Evolutionary conservation across 2,113 vertebrate species (phyloP), one percentile per base, ranked within the genome.

Genomic region (Colistium nudipinnis): DNA sequence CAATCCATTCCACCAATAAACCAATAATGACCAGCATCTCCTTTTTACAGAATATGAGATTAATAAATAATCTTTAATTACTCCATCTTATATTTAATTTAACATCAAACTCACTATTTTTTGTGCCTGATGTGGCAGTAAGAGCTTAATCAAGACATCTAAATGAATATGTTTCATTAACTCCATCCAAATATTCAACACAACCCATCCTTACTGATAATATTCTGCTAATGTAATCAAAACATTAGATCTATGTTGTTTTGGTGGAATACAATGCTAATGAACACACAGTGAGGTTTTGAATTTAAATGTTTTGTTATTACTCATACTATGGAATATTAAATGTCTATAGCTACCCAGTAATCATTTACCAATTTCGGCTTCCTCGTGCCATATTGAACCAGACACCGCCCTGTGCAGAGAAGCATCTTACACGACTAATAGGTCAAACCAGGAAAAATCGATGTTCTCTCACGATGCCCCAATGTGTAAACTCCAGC

Each of bases 401-500:
- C 41, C 48, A 64, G 73, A 76, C 60, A 25, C 65, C 44, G 43
- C 66, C 55, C 22, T 76, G 73, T 77, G 66, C 79, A 78, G 53
- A 74, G 31, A 77, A 44, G 70, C 57, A 44, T 85, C 66, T 39
- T 57, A 53, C 71, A 77, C 41, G 70, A 77, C 66, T 63, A 47
- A 20, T 38, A 39, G 52, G 57, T 76, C 71, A 64, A 79, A 84
- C 77, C 62, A 67, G 71, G 33, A 73, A 82, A 81, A 83, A 85
- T 85, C 85, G 69, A 82, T 89, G 66, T 65, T 44, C 17, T 75
- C 74, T 77, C 74, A 72, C 38, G 41, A 62, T 20, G 52, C 35
- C 62, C 77, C 67, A 78, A 70, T 64, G 83, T 69, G 59, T 74
- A 82, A 83, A 80, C 67, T 70, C 60, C 62, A 74, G 78, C 70